Conservation (phyloP, 2,888 invertebrate genomes). For the Schizotus pectinicornis region DNA sequence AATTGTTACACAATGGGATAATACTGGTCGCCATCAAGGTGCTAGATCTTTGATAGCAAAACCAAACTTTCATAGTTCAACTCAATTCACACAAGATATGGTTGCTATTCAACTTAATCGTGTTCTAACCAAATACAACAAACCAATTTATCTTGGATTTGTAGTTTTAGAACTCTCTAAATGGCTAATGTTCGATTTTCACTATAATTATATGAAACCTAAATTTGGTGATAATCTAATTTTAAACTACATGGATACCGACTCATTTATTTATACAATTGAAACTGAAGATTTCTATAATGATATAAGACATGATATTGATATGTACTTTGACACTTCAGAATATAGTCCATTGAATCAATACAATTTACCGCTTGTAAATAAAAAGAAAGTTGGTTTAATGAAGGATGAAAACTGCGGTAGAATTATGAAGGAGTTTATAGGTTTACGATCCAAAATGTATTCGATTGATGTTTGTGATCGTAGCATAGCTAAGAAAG, state of each 20-base stretch:
- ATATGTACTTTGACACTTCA: background rate
- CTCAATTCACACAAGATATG: no score
- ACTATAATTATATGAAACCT: conserved; percentile 8
- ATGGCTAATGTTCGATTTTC: conserved; percentile 1
- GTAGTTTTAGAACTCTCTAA: conserved; percentile 1
- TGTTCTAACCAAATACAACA: no score
- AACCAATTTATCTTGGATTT: background rate
- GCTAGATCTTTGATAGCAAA: no score
- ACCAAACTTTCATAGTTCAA: no score
- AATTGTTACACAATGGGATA: no score
- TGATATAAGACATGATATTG: conserved; percentile 5
- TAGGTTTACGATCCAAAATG: conserved; percentile 13
- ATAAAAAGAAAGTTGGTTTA: conserved; percentile 11
- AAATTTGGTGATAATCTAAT: conserved; percentile 1
- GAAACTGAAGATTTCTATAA: conserved; percentile 4
- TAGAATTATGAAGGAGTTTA: conserved; percentile 12
- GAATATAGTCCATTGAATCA: conserved; percentile 5
- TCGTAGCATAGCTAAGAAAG: conserved; percentile 11
- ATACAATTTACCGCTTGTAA: background rate
- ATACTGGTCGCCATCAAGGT: no score
- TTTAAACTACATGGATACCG: conserved; percentile 5
- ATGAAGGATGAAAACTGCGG: conserved; percentile 20
- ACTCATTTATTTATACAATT: conserved; percentile 4
- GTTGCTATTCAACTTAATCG: no score
- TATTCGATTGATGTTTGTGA: conserved; percentile 7